Evolutionary conservation across 2,113 vertebrate genomes (phyloP).

Genomic region (Anoplopoma fimbria): DNA sequence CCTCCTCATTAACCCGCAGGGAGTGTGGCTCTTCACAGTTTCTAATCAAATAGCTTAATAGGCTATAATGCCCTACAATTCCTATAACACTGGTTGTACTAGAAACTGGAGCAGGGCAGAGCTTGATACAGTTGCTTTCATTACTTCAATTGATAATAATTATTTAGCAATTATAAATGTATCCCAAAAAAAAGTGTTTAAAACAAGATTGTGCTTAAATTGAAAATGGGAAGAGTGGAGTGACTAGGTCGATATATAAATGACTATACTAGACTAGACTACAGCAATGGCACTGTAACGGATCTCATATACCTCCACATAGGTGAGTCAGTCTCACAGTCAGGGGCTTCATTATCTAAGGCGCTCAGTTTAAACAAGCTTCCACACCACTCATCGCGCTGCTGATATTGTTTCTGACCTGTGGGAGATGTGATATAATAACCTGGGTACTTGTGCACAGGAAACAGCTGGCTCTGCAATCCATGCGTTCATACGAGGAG

Average conservation of each 20-base stretch:
- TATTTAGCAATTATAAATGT: background rate
- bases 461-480: slow-evolving; percentile 97
- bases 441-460: slow-evolving; percentile 76
- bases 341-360: background rate
- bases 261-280: too few species aligned
- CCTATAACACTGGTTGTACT: background rate
- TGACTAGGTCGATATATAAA: background rate
- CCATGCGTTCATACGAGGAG: slow-evolving; percentile 95
- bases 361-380: background rate
- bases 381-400: background rate
- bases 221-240: background rate
- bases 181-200: background rate
- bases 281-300: background rate
- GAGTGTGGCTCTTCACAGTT: slow-evolving; percentile 28
- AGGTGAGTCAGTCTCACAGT: background rate
- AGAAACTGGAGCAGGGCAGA: background rate
- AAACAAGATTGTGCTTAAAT: background rate
- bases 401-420: slow-evolving; percentile 25
- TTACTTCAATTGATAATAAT: background rate
- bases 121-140: background rate
- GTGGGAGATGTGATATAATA: slow-evolving; percentile 30
- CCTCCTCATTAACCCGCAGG: slow-evolving; percentile 45
- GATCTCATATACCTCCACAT: background rate
- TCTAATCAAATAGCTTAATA: slow-evolving; percentile 20
- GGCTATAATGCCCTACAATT: background rate